phyloP scores from a whole-genome alignment of 2,113 vertebrate species.

The Chaetodon trifascialis region DNA sequence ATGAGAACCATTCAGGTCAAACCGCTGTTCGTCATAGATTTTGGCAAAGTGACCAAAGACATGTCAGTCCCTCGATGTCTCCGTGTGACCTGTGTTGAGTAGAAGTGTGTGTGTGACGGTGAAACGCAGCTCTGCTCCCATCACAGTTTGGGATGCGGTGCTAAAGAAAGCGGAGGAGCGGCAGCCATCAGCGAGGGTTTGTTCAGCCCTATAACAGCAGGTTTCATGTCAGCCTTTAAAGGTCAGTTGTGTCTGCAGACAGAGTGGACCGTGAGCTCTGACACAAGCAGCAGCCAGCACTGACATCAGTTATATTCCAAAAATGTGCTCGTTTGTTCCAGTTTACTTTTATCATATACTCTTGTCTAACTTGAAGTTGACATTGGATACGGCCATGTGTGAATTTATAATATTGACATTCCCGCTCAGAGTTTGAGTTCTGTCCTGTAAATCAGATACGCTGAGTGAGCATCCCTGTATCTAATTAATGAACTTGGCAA shows the following conservation, averaged over 20 bases:
- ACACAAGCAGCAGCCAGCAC: neutral
- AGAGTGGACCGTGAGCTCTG: neutral
- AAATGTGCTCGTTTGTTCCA: neutral
- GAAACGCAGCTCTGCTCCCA: neutral
- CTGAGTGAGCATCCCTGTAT: neutral
- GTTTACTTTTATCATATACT: neutral
- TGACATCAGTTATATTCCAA: neutral
- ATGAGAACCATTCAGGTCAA: constrained; percentile 22
- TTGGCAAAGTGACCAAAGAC: constrained; percentile 3
- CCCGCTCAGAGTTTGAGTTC: neutral
- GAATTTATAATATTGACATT: neutral
- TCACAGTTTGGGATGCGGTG: neutral
- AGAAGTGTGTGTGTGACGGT: neutral
- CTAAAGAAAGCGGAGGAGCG: neutral
- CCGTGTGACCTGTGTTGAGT: neutral
- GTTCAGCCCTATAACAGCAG: neutral
- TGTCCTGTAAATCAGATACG: neutral
- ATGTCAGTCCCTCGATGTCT: neutral
- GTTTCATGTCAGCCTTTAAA: constrained; percentile 4
- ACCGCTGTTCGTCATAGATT: constrained; percentile 13
- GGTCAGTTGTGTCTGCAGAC: neutral
- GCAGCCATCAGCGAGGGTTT: neutral
- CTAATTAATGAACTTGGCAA: neutral
- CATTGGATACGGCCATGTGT: neutral
- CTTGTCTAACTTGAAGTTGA: neutral